These are phyloP conservation scores for Cheilinus undulatus DNA, from an alignment of 2,113 vertebrate species.

Conservation along the genomic window DNA sequence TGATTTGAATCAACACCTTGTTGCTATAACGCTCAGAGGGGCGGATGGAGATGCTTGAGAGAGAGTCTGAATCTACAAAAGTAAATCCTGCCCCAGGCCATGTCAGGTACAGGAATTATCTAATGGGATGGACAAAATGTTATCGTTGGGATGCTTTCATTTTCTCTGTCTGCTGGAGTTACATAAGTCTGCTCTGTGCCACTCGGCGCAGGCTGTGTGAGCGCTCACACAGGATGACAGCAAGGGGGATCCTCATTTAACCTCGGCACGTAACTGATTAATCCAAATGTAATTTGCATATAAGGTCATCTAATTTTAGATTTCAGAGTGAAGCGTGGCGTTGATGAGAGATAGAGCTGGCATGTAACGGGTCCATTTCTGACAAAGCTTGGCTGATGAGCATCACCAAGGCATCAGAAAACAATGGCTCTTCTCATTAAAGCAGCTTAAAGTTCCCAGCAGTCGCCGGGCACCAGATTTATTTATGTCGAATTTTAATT, in stretches of 20 bases:
- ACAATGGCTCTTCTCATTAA: conserved; percentile 55
- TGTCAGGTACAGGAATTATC: conserved; percentile 42
- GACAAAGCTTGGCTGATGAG: conserved; percentile 22
- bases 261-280: conserved; percentile 69
- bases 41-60: conserved; percentile 42
- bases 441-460: conserved; percentile 63
- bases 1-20: conserved; percentile 41
- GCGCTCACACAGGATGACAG: conserved; percentile 39
- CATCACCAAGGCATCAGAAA: conserved; percentile 39
- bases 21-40: conserved; percentile 26
- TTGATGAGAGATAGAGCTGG: conserved; percentile 55
- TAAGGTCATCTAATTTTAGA: conserved; percentile 73
- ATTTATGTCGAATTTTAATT: conserved; percentile 61
- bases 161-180: conserved; percentile 54
- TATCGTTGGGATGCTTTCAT: conserved; percentile 25
- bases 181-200: conserved; percentile 52
- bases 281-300: conserved; percentile 69
- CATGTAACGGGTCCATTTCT: conserved; percentile 26
- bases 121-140: conserved; percentile 53
- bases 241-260: conserved; percentile 66
- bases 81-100: conserved; percentile 26
- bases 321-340: conserved; percentile 32
- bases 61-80: conserved; percentile 32
- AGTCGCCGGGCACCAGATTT: conserved; percentile 38
- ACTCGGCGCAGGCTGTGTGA: conserved; percentile 44